Evolutionary conservation across 2,113 vertebrate species (phyloP).

Genomic region (Aix galericulata): DNA sequence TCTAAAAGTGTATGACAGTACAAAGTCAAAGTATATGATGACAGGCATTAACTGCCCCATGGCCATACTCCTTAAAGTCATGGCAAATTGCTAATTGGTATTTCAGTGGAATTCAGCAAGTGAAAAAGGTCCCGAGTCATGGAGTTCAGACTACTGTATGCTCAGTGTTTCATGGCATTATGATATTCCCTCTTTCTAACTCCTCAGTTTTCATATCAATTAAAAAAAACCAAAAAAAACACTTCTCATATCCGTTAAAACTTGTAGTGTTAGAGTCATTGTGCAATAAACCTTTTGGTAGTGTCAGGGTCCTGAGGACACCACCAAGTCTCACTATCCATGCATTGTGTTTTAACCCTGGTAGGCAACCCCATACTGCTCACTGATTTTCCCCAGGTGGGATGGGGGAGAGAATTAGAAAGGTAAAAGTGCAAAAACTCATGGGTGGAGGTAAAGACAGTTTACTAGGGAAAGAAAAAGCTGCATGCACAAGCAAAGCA

Average conservation of each 20-base stretch:
- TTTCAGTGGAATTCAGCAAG: background rate
- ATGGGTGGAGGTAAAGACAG: too few species aligned
- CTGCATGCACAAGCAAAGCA: too few species aligned
- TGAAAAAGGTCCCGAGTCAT: fast-evolving
- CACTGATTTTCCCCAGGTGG: background rate
- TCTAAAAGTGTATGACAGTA: background rate
- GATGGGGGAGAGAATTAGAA: background rate
- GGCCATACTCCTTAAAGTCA: background rate
- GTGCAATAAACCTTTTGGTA: background rate
- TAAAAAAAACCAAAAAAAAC: background rate
- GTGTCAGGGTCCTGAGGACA: fast-evolving
- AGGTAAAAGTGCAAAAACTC: background rate
- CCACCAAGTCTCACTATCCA: background rate
- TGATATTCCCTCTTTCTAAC: background rate
- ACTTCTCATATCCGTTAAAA: background rate
- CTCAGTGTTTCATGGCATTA: background rate
- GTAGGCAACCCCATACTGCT: background rate
- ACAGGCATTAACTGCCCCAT: background rate
- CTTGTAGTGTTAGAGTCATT: background rate
- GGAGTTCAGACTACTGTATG: background rate
- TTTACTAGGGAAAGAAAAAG: too few species aligned
- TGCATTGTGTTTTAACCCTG: background rate
- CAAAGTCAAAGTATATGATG: background rate
- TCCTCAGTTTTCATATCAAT: background rate
- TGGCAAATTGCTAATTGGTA: background rate